Evolutionary conservation across 2,113 vertebrate genomes (phyloP), one percentile per base, ranked within the genome.

Genomic region (Hemibagrus wyckioides): DNA sequence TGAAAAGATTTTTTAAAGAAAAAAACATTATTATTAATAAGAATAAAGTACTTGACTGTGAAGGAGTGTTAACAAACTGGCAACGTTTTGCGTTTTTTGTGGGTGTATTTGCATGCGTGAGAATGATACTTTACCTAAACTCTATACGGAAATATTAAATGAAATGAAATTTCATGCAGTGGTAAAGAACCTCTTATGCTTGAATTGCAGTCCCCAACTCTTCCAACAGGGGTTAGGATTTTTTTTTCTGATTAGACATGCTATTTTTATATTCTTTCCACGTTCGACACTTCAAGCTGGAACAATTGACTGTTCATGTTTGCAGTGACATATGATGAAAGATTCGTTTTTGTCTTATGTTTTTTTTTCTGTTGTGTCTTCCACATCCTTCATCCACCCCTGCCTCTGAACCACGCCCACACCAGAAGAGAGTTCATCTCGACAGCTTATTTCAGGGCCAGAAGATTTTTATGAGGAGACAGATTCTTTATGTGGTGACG

Each of bases 41-140:
- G 87, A 92, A 89, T 91, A 90, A 91, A 92, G 88, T 89, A 90
- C 85, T 88, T 91, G 91, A 91, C 89, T 89, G 91, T 90, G 88
- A 84, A 89, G 87, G 82, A 90, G 86, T 91, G 88, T 90, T 90
- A 88, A 84, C 80, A 79, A 86, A 41, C 57, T 28, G 75, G 30
- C 41, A 13, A 14, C 69, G 57, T 79, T 52, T 17, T 6, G 1
- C 17, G 30, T 52, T 30, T 52, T 48, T 2, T 28, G 3, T 80
- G 33, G 44, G 61, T 28, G 33, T 61, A 14, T 75, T 48, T 14
- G 73, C 30, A 15, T 80, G 57, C 19, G 59, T 76, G 87, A 36
- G 21, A 11, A 30, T 23, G 6, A 77, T 17, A 19, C n/a, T 44
- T 41, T 25, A 44, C 13, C 25, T 11, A 44, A 28, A 44, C 9